Conservation (phyloP, 1,140 invertebrate species). For the Zelostemma sp. region DNA sequence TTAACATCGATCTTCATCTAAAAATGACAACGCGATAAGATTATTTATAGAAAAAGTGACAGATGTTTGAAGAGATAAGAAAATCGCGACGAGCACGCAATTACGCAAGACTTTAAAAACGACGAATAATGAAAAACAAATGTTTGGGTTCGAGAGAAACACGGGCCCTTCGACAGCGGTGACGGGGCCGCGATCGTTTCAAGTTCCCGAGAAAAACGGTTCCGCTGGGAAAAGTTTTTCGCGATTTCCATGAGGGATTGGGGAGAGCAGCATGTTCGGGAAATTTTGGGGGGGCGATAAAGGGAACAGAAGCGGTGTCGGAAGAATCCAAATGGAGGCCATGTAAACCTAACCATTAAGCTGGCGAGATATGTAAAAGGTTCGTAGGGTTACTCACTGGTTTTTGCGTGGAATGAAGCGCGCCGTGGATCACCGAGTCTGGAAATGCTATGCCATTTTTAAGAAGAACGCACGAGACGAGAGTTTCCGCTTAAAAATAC, state of each 20-base stretch:
- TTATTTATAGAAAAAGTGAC: neutral
- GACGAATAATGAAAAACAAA: slow-evolving; percentile 1
- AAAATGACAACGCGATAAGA: neutral
- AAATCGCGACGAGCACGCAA: neutral
- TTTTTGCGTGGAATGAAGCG: slow-evolving; percentile 22
- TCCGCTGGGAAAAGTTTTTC: neutral
- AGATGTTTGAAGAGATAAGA: too few species aligned
- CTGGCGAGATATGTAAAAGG: neutral
- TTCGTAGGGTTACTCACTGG: slow-evolving; percentile 16
- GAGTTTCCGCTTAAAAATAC: slow-evolving; percentile 24
- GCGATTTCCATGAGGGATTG: neutral
- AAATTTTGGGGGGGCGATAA: neutral
- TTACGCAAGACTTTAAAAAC: neutral
- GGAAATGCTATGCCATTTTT: neutral
- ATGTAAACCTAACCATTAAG: slow-evolving; percentile 46
- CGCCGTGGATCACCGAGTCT: slow-evolving; percentile 18
- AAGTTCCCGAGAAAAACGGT: neutral
- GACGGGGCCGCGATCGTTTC: neutral
- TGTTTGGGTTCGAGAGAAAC: neutral
- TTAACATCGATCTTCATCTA: slow-evolving; percentile 6
- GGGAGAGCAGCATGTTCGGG: neutral
- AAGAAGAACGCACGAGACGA: slow-evolving; percentile 6
- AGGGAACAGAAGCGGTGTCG: slow-evolving; percentile 12
- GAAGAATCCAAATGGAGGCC: slow-evolving; percentile 26
- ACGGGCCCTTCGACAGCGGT: neutral